These are phyloP conservation scores for Pangasius djambal DNA, from an alignment of 2,797 vertebrate species.

Conservation along the genomic window DNA sequence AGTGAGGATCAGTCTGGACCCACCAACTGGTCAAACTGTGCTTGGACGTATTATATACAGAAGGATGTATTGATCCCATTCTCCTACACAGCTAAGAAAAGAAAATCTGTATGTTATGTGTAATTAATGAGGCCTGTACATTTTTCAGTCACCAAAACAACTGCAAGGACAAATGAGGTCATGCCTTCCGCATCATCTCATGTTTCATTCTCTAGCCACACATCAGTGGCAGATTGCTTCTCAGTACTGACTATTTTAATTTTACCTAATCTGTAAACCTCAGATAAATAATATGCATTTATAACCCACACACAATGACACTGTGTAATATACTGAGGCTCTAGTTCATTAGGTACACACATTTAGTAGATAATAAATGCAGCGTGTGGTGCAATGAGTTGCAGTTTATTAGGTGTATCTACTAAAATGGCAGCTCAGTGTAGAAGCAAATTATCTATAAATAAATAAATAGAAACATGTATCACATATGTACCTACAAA, in stretches of 20 bases:
- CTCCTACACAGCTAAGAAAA: background rate
- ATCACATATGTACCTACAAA: background rate
- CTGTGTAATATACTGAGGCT: background rate
- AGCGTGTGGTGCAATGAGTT: background rate
- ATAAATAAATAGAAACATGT: background rate
- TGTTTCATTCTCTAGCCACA: slow-evolving; percentile 25
- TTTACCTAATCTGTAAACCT: background rate
- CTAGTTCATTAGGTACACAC: slow-evolving; percentile 1
- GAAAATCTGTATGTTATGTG: background rate
- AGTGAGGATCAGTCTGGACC: background rate
- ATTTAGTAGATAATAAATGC: background rate
- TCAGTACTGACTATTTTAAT: background rate
- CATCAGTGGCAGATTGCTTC: background rate
- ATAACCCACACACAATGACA: slow-evolving; percentile 1
- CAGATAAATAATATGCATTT: background rate
- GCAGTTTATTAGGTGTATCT: background rate
- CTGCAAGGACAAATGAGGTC: slow-evolving; percentile 44
- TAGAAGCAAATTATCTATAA: background rate
- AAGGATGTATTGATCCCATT: background rate
- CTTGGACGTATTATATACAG: background rate
- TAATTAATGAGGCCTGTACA: slow-evolving; percentile 40
- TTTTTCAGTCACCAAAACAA: slow-evolving; percentile 43
- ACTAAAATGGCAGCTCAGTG: background rate
- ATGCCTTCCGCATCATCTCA: slow-evolving; percentile 33
- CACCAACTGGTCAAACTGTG: background rate